These are phyloP conservation scores for Ptilorrhoa leucosticta DNA, from an alignment of 2,113 vertebrate species.

Conservation along the genomic window DNA sequence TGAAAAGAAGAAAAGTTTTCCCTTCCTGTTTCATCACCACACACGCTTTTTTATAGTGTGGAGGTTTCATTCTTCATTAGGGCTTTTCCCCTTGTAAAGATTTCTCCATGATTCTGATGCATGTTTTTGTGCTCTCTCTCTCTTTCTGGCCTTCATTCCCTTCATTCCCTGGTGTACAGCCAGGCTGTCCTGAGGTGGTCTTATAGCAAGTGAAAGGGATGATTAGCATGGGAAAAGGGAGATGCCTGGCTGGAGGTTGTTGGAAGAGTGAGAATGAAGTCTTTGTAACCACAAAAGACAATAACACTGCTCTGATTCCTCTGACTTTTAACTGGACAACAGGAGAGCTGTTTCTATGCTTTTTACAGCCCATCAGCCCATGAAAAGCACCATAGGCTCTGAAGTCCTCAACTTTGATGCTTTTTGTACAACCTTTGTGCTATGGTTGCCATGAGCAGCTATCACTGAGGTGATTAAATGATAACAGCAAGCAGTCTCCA, in stretches of 20 bases:
- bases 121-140: background rate
- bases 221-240: background rate
- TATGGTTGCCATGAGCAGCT: background rate
- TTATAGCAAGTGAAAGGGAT: background rate
- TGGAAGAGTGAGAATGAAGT: background rate
- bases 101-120: background rate
- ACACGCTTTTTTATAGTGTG: background rate
- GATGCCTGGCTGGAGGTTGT: background rate
- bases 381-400: background rate
- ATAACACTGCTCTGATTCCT: background rate
- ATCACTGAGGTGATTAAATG: background rate
- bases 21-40: background rate
- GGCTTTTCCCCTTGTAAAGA: background rate
- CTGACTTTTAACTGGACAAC: background rate
- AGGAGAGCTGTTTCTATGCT: background rate
- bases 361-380: background rate
- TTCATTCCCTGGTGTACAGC: background rate
- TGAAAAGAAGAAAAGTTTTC: background rate
- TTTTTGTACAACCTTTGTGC: background rate
- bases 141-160: background rate
- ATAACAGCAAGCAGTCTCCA: background rate
- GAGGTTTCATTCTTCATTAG: background rate
- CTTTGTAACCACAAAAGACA: background rate
- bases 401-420: background rate
- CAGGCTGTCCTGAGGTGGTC: background rate